Evolutionary conservation across 2,113 vertebrate genomes (phyloP).

Genomic region (Tupaia tana): DNA sequence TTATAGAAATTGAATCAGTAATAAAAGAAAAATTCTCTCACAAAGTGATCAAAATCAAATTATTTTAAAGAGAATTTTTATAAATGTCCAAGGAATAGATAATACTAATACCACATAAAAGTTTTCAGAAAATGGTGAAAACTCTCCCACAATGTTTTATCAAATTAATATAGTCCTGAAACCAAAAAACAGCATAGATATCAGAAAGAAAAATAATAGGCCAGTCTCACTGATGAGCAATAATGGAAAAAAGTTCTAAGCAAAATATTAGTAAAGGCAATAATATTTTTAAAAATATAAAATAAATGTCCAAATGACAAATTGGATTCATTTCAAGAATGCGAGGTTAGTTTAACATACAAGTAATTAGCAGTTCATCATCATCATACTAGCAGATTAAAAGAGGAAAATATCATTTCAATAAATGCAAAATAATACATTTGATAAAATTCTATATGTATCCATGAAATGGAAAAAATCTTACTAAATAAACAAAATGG

Average conservation of each 20-base stretch:
- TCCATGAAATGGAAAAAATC: not conserved
- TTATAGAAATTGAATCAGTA: not conserved
- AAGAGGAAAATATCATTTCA: not conserved
- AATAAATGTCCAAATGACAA: not conserved
- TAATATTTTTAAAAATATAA: not conserved
- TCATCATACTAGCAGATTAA: not conserved
- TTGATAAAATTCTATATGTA: not conserved
- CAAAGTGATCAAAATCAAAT: not conserved
- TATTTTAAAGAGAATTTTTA: not conserved
- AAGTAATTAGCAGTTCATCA: not conserved
- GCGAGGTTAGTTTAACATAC: not conserved
- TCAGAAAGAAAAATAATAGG: not conserved
- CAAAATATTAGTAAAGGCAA: not conserved
- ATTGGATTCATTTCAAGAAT: not conserved
- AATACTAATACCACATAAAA: not conserved
- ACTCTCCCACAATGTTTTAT: not conserved
- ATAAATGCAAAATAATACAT: not conserved
- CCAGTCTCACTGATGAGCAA: not conserved
- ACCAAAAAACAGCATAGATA: not conserved
- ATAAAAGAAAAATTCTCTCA: not conserved
- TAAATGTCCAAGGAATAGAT: not conserved
- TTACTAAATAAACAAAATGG: not conserved
- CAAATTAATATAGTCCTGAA: not conserved
- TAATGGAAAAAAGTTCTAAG: not conserved
- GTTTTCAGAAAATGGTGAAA: not conserved